Evolutionary conservation across 2,797 vertebrate genomes (phyloP), one percentile per base, ranked within the genome.

Genomic region (Sarcoramphus papa): DNA sequence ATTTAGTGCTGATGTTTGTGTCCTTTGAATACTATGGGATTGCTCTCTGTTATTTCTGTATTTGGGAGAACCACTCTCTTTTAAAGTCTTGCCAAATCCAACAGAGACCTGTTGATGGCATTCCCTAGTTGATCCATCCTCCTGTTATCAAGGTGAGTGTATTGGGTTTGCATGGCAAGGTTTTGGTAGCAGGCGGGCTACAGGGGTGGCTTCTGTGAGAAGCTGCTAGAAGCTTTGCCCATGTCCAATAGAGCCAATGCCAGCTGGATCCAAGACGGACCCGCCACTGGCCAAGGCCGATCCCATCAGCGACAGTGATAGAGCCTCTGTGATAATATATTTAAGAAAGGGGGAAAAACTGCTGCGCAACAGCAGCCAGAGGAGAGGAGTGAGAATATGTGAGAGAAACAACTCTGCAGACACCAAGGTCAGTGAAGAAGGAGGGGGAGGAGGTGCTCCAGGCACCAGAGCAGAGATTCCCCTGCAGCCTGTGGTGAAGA

Each of bases 391-490:
- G 21, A 47, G 41, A 79, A 47, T 31, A 67, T 28, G 25, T 65
- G 33, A 19, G 48, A 65, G 12, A 28, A 37, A 18, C 16, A 37
- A 4, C 12, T 4, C 40, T 65, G 33, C 62, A 65, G 40, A 15
- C 50, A 6, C 33, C 16, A 12, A 54, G 15, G 33, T 9, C 33
- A 35, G 33, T 45, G 33, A 14, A 79, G 40, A 37, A 54, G 62
- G 12, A 30, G 62, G 4, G 7, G 12, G 19, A 53, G 23, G 48
- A 14, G 23, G 25, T 54, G 40, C 7, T 54, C 5, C 62, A 30
- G 51, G 13, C 0, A 0, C 51, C 1, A 1, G 41, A 47, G n/a
- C 5, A 16, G 41, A 47, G 41, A 25, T 47, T 47, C 33, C 13
- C 14, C 28, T 22, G 28, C 51, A 56, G 28, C 20, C 40, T 4